Evolutionary conservation across 2,888 invertebrate genomes (phyloP), one percentile per base, ranked within the genome.

Genomic region (Leptinotarsa tumamoca): DNA sequence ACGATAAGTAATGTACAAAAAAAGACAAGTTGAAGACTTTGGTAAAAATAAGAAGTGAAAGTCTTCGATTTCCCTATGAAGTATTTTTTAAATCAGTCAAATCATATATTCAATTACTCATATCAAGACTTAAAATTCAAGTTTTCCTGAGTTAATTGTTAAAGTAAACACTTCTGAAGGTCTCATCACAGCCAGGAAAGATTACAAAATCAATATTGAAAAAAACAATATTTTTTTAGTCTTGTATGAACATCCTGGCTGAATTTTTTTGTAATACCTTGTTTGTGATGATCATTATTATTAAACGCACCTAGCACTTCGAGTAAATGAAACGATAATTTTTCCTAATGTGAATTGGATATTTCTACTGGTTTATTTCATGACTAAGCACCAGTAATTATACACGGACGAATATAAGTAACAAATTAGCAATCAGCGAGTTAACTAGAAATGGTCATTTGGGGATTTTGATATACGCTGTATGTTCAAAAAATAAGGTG

Each of bases 301-400:
- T 5, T 54, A 18, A 54, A 54, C 7, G 21, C 18, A 21, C 14
- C 23, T 4, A 23, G 21, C 58, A 7, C 2, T 58, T 23, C 2
- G 14, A 23, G 58, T 18, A 1, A 23, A 58, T 23, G 27, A 58
- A 54, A 54, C 13, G 15, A 4, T 58, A 15, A 23, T 58, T 21
- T 23, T 58, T 27, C 4, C 58, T 23, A 23, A 4, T 2, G 23
- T 23, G 4, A 58, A 23, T 23, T 23, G 4, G n/a, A 58, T 58
- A 23, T 58, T 58, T 58, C 17, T 21, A 58, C 18, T 23, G 18
- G 58, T 58, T 58, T 58, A 23, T 23, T 58, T 58, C 23, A 58
- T 58, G 58, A 58, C 58, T 58, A 23, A 58, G 14, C 58, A 58
- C 58, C 58, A 15, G 23, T 52, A 52, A 52, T 15, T 52, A 52